Evolutionary conservation across 2,888 invertebrate genomes (phyloP).

Genomic region (Drosophila koepferae): DNA sequence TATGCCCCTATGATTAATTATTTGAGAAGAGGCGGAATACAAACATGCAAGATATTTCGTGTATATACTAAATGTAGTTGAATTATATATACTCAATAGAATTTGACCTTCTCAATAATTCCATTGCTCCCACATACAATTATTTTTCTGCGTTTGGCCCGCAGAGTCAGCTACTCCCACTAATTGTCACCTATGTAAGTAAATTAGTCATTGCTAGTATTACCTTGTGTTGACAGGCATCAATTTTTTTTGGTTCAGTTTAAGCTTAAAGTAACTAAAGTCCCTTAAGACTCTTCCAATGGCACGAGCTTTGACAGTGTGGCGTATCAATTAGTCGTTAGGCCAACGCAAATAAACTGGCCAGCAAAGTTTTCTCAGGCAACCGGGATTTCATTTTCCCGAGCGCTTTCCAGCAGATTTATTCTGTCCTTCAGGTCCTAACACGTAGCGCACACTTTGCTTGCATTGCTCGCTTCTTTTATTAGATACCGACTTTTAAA

Average conservation of each 20-base stretch:
- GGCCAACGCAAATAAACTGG: slow-evolving; percentile 40
- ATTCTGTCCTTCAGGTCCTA: slow-evolving; percentile 5
- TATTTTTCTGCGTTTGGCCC: not conserved
- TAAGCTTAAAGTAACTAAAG: slow-evolving; percentile 33
- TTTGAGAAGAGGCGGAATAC: not conserved
- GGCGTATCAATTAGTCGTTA: slow-evolving; percentile 59
- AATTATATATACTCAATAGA: not conserved
- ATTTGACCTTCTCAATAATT: not conserved
- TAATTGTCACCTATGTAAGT: slow-evolving; percentile 23
- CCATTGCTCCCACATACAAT: not conserved
- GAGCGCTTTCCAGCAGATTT: slow-evolving; percentile 8
- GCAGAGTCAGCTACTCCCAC: not conserved
- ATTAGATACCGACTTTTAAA: slow-evolving; percentile 70
- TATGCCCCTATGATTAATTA: not conserved
- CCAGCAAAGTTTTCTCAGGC: slow-evolving; percentile 32
- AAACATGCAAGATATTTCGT: not conserved
- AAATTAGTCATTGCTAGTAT: slow-evolving; percentile 56
- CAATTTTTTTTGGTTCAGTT: slow-evolving; percentile 31
- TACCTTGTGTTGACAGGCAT: slow-evolving; percentile 66
- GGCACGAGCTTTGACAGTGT: slow-evolving; percentile 42
- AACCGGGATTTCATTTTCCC: slow-evolving; percentile 33
- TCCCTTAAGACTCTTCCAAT: slow-evolving; percentile 25
- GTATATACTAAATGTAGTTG: not conserved
- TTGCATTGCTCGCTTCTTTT: slow-evolving; percentile 53
- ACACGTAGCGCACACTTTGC: slow-evolving; percentile 36